Conservation (phyloP, 2,113 vertebrate species). For the Leucopsar rothschildi region DNA sequence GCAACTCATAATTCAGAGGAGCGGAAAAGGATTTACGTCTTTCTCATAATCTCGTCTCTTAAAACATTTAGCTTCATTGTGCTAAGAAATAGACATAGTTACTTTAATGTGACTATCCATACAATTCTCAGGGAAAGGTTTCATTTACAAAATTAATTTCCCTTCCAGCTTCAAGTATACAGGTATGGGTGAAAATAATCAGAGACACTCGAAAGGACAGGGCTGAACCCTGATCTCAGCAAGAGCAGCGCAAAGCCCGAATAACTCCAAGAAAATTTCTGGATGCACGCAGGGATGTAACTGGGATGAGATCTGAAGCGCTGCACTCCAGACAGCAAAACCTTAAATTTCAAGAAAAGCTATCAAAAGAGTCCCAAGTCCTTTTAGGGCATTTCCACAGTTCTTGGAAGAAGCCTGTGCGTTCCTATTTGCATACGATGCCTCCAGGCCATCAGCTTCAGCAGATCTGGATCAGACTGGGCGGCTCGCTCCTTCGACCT, state of each 20-base stretch:
- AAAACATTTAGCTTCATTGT: not conserved
- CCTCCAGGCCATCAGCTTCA: conserved; percentile 12
- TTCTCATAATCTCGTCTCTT: not conserved
- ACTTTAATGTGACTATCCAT: not conserved
- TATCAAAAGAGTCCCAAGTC: not conserved
- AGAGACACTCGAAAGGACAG: not conserved
- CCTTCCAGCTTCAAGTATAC: not conserved
- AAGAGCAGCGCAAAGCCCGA: not conserved
- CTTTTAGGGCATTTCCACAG: not conserved
- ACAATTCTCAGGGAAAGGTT: not conserved
- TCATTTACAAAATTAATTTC: not conserved
- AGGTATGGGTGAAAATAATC: not conserved
- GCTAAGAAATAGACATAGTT: not conserved
- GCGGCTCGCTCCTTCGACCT: not conserved
- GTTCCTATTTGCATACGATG: not conserved
- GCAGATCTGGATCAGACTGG: not conserved
- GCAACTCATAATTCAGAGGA: not conserved
- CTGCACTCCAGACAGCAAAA: not conserved
- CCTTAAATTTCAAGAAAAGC: not conserved
- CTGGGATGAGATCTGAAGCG: not conserved
- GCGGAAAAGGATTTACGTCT: not conserved
- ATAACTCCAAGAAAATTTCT: not conserved
- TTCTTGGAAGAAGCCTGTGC: not conserved
- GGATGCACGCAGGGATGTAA: not conserved
- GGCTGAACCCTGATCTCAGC: not conserved